These are phyloP conservation scores for Drosophila nigromelanica DNA, from an alignment of 1,140 invertebrate species.

Conservation along the genomic window DNA sequence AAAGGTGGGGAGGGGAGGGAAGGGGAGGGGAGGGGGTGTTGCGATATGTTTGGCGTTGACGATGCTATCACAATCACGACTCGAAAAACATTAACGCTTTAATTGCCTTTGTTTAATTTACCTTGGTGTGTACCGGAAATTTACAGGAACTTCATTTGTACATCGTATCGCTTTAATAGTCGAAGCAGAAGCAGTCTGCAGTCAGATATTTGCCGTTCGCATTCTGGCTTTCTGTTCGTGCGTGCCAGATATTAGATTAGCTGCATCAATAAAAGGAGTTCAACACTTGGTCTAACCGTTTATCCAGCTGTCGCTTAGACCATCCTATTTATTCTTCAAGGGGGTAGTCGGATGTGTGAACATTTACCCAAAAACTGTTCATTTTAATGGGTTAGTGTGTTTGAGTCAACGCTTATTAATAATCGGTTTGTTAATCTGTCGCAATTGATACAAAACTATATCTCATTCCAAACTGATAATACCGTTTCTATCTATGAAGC, in stretches of 20 bases:
- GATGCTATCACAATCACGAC: conserved; percentile 56
- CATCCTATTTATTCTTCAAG: too few species aligned
- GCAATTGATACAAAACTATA: too few species aligned
- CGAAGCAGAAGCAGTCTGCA: too few species aligned
- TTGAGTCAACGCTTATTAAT: too few species aligned
- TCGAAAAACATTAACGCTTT: conserved; percentile 61
- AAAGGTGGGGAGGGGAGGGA: neutral
- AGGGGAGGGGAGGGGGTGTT: neutral
- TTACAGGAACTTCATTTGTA: conserved; percentile 80
- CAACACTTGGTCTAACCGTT: neutral
- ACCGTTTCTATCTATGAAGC: too few species aligned
- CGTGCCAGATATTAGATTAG: conserved; percentile 69
- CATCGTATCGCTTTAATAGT: conserved; percentile 23
- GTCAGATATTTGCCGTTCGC: conserved; percentile 4
- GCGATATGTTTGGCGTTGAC: conserved; percentile 30
- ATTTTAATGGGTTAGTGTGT: neutral
- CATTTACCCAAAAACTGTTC: neutral
- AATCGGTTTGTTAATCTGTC: too few species aligned
- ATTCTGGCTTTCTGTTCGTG: conserved; percentile 51
- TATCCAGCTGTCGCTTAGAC: neutral
- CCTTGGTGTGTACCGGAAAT: conserved; percentile 73
- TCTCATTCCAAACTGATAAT: too few species aligned
- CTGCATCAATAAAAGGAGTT: conserved; percentile 48
- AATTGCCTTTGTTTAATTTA: conserved; percentile 81
- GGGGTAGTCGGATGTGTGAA: neutral